phyloP scores from a whole-genome alignment of 1,140 invertebrate species.

The Elymnias hypermnestra region DNA sequence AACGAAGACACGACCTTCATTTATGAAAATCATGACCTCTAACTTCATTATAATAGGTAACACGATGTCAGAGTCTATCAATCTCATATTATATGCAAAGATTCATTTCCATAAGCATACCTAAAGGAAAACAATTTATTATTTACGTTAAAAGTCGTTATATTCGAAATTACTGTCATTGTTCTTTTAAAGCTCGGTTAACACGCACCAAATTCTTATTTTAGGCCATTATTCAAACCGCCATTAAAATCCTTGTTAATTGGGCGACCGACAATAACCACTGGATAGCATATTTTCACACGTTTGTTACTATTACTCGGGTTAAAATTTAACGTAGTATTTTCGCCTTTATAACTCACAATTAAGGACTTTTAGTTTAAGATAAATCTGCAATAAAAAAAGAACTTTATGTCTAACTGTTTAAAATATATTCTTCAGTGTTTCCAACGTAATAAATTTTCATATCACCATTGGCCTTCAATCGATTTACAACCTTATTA shows the following conservation, averaged over 20 bases:
- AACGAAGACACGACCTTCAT: too few species aligned
- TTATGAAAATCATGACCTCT: too few species aligned
- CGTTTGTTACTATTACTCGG: background rate
- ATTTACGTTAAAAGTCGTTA: too few species aligned
- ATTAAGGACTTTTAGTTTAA: background rate
- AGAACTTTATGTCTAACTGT: background rate
- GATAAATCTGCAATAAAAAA: background rate
- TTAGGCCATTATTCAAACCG: constrained; percentile 7
- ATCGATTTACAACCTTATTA: background rate
- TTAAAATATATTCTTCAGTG: background rate
- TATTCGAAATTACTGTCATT: background rate
- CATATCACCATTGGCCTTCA: too few species aligned
- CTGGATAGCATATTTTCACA: constrained; percentile 12
- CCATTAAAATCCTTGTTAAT: constrained; percentile 18
- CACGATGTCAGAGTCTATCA: too few species aligned
- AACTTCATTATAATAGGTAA: too few species aligned
- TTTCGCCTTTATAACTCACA: background rate
- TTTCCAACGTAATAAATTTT: too few species aligned
- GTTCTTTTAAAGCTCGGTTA: background rate
- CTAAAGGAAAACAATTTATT: too few species aligned
- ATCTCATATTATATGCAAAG: too few species aligned
- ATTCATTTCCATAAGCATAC: too few species aligned
- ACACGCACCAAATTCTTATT: background rate
- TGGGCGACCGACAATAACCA: constrained; percentile 15
- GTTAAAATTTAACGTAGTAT: constrained; percentile 6